Base-by-base conservation (phyloP, 1,140 invertebrate species). In the Diuraphis noxia region DNA sequence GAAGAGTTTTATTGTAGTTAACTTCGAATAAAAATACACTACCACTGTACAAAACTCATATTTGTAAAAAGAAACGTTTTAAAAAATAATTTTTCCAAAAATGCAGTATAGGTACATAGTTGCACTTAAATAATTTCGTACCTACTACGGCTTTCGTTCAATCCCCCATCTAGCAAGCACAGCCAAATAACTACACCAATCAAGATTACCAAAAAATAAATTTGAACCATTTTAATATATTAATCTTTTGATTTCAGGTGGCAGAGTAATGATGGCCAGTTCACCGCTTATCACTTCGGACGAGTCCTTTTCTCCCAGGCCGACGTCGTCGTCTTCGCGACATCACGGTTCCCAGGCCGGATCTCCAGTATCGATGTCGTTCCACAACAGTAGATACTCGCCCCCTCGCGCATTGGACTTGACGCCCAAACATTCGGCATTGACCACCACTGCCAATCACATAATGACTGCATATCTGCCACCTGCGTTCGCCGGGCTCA, bases 331-430 rank as follows among this genome's bases (percentile, higher is more conserved):
- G 52, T 63, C 79, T 92, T 94, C 94, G 38, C 95, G 95, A 93
- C 94, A 96, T 56, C 95, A 95, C 82, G 95, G 93, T 94, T 93
- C 89, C 95, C 94, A 93, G 93, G 91, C 93, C 92, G 92, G 92
- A 93, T 86, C 92, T 92, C 92, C 95, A 95, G 0, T 93, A 9
- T 77, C 94, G 9, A 93, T 94, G 43, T 94, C 95, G 7, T 46
- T 63, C 34, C 41, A 92, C 77, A 41, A 84, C 79, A 23, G 77
- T 25, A 95, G 95, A 86, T 94, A 94, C 1, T 94, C 94, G 87
- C 95, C 95, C 0, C 94, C 95, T 92, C 95, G 95, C n/a, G 95
- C 95, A 6, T 92, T 96, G 30, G 95, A 96, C 92, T 93, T 96
- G 49, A 96, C 95, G 17, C 95, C 95, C 7, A 94, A 94, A 40